Evolutionary conservation across 2,888 invertebrate species (phyloP).

Genomic region (Volucella inflata): DNA sequence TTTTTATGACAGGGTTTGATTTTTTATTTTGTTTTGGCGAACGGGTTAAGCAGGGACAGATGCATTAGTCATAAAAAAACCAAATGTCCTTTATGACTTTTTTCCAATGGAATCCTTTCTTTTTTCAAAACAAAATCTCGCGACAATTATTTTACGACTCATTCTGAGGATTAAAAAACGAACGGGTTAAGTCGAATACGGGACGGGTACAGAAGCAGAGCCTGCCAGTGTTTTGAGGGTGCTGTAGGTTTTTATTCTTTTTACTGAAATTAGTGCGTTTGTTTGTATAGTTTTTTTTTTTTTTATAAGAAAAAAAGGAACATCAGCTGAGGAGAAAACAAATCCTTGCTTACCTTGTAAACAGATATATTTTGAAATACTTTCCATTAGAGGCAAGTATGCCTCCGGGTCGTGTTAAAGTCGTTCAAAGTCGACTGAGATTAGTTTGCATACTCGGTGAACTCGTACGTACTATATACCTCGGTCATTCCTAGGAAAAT

Average conservation of each 20-base stretch:
- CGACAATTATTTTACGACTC: slow-evolving; percentile 70
- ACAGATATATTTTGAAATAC: background rate
- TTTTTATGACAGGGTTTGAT: slow-evolving; percentile 52
- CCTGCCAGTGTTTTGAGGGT: background rate
- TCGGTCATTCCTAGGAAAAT: slow-evolving; percentile 34
- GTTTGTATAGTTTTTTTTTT: slow-evolving; percentile 40
- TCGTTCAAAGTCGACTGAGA: slow-evolving; percentile 60
- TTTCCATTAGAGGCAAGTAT: background rate
- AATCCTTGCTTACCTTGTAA: too few relatives aligned
- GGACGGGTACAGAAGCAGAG: background rate
- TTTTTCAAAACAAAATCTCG: slow-evolving; percentile 64
- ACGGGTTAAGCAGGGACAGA: slow-evolving; percentile 61
- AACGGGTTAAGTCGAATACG: slow-evolving; percentile 51
- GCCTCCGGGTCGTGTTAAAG: slow-evolving; percentile 69
- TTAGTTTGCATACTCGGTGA: slow-evolving; percentile 55
- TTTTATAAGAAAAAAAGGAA: slow-evolving; percentile 34
- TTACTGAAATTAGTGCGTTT: slow-evolving; percentile 61
- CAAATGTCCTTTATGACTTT: slow-evolving; percentile 12
- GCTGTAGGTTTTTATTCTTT: slow-evolving; percentile 50
- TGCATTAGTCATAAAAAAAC: slow-evolving; percentile 58
- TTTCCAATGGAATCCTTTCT: slow-evolving; percentile 29
- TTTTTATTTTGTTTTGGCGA: slow-evolving; percentile 33
- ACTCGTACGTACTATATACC: background rate
- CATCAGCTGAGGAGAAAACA: too few relatives aligned
- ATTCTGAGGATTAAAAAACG: slow-evolving; percentile 54